These are phyloP conservation scores for Drosophila percnosoma DNA, from an alignment of 2,888 invertebrate genomes.

Conservation along the genomic window DNA sequence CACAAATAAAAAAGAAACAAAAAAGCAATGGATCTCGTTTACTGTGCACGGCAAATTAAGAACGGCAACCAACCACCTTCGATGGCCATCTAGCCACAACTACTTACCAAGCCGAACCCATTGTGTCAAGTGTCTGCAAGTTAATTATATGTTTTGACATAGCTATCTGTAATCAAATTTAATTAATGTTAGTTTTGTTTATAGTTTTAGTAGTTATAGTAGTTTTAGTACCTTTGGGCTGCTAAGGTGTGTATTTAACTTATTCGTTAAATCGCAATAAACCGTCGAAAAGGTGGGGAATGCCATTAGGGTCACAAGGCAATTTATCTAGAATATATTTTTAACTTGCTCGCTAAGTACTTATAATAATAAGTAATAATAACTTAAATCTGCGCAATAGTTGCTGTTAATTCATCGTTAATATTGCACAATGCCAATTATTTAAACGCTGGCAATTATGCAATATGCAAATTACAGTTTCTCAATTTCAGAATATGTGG, in stretches of 20 bases:
- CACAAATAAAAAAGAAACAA: conserved; percentile 39
- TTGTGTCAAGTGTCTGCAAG: conserved; percentile 27
- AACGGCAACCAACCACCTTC: conserved; percentile 17
- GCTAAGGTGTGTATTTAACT: not conserved
- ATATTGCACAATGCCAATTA: conserved; percentile 19
- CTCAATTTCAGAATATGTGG: conserved; percentile 16
- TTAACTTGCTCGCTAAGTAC: conserved; percentile 44
- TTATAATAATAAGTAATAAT: conserved; percentile 12
- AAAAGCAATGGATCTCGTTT: conserved; percentile 19
- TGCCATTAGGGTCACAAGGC: conserved; percentile 1
- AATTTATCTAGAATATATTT: conserved; percentile 21
- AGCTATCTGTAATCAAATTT: conserved; percentile 15
- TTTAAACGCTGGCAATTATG: conserved; percentile 9
- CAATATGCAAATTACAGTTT: conserved; percentile 23
- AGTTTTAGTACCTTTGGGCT: not conserved
- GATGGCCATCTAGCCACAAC: conserved; percentile 26
- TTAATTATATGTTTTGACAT: conserved; percentile 9
- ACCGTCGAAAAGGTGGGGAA: not conserved
- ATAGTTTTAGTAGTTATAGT: not conserved
- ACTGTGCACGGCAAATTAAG: conserved; percentile 43
- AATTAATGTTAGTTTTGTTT: not conserved
- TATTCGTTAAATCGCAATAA: not conserved
- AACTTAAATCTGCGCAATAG: not conserved
- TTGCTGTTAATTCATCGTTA: conserved; percentile 7
- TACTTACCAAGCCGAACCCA: conserved; percentile 29